Percentiles rank a stretch among this genome's conserved stretches.
Conservation (phyloP, 2,113 vertebrate genomes). For the Pteropus alecto region DNA sequence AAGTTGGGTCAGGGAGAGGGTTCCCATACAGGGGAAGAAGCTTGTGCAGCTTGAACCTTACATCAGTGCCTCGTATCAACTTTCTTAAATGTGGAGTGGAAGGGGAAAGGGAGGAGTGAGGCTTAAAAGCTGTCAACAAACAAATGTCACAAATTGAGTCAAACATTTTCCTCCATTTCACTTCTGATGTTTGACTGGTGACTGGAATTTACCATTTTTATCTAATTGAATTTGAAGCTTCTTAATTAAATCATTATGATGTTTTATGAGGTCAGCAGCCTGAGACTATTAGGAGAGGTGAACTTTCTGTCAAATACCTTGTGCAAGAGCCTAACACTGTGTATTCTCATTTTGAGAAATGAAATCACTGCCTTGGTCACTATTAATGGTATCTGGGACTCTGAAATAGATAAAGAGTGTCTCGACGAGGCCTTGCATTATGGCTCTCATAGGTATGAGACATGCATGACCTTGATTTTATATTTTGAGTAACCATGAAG, state of each 20-base stretch:
- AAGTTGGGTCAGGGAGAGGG: fast-evolving
- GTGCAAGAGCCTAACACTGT: not conserved
- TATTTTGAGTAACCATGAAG: not conserved
- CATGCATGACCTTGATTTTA: not conserved
- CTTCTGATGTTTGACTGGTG: not conserved
- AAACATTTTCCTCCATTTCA: not conserved
- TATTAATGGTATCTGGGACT: not conserved
- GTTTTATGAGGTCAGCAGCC: not conserved
- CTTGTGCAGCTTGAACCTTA: not conserved
- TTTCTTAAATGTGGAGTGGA: not conserved
- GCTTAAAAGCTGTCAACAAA: not conserved
- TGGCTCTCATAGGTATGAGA: not conserved
- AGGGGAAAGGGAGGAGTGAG: fast-evolving
- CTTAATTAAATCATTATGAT: not conserved
- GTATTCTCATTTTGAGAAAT: not conserved
- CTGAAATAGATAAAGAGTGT: not conserved
- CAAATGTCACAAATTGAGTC: not conserved
- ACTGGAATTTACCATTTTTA: not conserved
- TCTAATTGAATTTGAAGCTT: not conserved
- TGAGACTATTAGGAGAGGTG: not conserved
- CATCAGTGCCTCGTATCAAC: fast-evolving
- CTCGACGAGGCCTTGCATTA: not conserved
- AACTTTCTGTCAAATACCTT: not conserved
- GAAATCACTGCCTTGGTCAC: not conserved
- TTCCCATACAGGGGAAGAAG: not conserved